Conservation (phyloP, 2,888 invertebrate species). For the Asteroscopus sphinx region DNA sequence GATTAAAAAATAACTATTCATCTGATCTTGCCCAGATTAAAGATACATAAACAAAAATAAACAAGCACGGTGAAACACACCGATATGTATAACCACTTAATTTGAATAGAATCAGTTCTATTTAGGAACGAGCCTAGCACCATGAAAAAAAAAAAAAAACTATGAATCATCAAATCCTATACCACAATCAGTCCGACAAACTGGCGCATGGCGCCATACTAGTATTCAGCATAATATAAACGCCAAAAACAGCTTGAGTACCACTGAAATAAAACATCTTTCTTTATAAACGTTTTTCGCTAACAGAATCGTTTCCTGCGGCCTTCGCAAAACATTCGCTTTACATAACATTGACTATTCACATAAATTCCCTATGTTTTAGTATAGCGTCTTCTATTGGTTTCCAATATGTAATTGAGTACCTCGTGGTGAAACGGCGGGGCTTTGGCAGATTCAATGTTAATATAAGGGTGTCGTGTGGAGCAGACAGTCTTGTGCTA, state of each 20-base stretch:
- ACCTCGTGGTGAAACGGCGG: constrained; percentile 41
- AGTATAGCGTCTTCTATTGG: constrained; percentile 29
- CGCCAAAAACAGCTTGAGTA: constrained; percentile 16
- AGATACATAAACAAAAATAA: no score
- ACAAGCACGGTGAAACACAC: no score
- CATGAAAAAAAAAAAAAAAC: no score
- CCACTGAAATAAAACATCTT: constrained; percentile 2
- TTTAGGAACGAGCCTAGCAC: no score
- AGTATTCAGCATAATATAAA: neutral
- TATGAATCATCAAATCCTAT: no score
- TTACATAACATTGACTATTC: constrained; percentile 48
- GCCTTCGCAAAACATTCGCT: constrained; percentile 28
- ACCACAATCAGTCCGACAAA: no score
- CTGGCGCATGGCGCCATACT: no score
- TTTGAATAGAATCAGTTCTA: no score
- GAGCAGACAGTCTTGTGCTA: constrained; percentile 40
- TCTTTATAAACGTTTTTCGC: constrained; percentile 34
- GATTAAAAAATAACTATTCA: no score
- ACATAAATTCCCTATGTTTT: constrained; percentile 54
- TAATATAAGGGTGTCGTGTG: constrained; percentile 45
- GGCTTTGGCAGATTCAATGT: constrained; percentile 35
- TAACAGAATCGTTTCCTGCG: constrained; percentile 30
- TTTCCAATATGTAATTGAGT: constrained; percentile 55
- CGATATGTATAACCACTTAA: no score
- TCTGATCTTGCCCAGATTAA: no score